These are phyloP conservation scores for Ammodytes dubius DNA, from an alignment of 2,113 vertebrate genomes.

Conservation along the genomic window DNA sequence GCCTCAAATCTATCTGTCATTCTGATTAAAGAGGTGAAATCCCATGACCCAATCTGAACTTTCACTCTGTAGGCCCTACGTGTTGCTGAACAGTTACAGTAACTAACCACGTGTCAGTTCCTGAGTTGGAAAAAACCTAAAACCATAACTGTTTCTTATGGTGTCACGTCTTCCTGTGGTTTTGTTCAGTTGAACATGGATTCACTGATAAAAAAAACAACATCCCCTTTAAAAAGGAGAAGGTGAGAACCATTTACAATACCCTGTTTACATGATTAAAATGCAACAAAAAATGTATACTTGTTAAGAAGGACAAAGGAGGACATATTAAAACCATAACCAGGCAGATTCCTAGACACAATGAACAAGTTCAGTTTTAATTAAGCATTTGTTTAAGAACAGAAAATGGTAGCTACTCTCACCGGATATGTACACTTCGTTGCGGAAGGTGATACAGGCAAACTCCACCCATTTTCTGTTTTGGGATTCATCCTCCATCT, in stretches of 20 bases:
- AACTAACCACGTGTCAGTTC: constrained; percentile 44
- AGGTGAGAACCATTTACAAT: background rate
- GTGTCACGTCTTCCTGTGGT: constrained; percentile 23
- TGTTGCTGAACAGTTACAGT: background rate
- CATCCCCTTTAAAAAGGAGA: constrained; percentile 2
- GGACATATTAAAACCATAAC: background rate
- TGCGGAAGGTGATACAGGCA: constrained; percentile 94
- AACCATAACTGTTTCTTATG: constrained; percentile 45
- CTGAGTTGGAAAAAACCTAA: constrained; percentile 61
- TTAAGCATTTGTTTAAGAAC: background rate
- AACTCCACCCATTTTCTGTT: constrained; percentile 98
- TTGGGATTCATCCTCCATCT: constrained; percentile 90
- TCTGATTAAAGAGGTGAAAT: background rate
- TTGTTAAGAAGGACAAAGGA: background rate
- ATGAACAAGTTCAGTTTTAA: background rate
- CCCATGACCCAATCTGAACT: background rate
- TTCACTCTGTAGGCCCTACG: background rate
- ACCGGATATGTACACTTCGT: constrained; percentile 99
- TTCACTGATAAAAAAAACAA: background rate
- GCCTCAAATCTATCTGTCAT: background rate
- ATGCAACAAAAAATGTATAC: background rate
- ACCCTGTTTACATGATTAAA: background rate
- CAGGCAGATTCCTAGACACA: background rate
- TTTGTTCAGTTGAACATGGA: constrained; percentile 7
- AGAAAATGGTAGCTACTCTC: constrained; percentile 17